Base-by-base conservation (phyloP, 2,797 vertebrate species). In the Sebastolobus alascanus region DNA sequence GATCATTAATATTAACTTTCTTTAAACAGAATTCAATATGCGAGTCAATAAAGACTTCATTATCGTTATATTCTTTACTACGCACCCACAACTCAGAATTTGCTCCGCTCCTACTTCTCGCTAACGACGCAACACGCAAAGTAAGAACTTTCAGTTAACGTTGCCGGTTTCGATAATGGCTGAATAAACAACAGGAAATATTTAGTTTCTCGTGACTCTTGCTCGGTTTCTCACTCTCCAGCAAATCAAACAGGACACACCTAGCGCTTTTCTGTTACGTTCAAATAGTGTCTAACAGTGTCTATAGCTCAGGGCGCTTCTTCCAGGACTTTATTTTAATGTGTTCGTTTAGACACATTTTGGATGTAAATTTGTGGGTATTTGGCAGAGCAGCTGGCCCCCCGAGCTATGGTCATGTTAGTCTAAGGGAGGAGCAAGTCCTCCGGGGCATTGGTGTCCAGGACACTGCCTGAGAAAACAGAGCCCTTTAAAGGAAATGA, bases 1-100 rank as follows among this genome's bases (percentile, higher is more conserved):
- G 89, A 88, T 93, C 92, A 93, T 93, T 94, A 92, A 93, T 94
- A 93, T 93, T 92, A 93, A 93, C 89, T 92, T 92, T 92, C 91
- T 89, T 93, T 93, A 88, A 93, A 91, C 83, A 90, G 85, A 93
- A 92, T 90, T 91, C 92, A 89, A 90, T 90, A 90, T 90, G 91
- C 85, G 69, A 88, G 87, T 89, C 91, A 86, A 87, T 93, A 91
- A 93, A 93, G 84, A 84, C 74, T 82, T 77, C 77, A 90, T 91
- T 88, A 89, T 88, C 25, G 16, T 82, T 85, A 65, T 80, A 83
- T 87, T 81, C 89, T 90, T 92, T 87, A 87, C 66, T 43, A 13
- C 81, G 38, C 64, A 56, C 29, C 43, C 66, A 79, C 73, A 75
- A 80, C 76, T 89, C 75, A 27, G 65, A 60, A 74, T 66, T 43